phyloP scores from a whole-genome alignment of 2,888 invertebrate species.

The Ariolimax columbianus region DNA sequence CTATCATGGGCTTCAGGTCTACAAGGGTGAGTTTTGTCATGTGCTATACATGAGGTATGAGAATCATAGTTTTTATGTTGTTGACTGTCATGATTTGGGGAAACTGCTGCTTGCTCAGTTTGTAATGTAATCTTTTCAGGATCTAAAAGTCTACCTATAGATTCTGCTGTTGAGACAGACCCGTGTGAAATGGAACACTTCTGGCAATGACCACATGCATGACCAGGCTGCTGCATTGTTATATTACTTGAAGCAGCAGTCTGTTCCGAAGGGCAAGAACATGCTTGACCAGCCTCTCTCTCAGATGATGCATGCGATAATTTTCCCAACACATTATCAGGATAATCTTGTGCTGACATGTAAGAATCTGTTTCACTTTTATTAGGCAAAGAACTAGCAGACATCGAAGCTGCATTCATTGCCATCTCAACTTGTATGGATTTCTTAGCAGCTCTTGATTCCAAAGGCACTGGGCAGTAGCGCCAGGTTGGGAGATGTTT shows the following conservation, averaged over 20 bases:
- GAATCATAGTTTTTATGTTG: not conserved
- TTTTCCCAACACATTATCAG: not conserved
- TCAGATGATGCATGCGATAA: not conserved
- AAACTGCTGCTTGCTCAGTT: not conserved
- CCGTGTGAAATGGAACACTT: not conserved
- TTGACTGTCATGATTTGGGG: not conserved
- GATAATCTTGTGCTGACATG: not conserved
- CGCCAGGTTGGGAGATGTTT: conserved; percentile 80
- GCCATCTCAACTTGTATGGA: conserved; percentile 19
- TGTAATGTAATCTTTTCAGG: not conserved
- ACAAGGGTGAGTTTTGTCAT: not conserved
- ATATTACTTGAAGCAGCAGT: not conserved
- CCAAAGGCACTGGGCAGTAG: conserved; percentile 35
- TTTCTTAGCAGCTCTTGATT: conserved; percentile 28
- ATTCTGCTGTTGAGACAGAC: not conserved
- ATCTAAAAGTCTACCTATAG: not conserved
- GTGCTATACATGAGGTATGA: not conserved
- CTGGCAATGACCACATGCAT: not conserved
- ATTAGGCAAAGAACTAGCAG: not conserved
- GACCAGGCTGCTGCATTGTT: not conserved
- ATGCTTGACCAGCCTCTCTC: not conserved
- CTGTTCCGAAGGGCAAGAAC: not conserved
- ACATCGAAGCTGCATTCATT: conserved; percentile 19
- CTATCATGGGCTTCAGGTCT: not conserved
- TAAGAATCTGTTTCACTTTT: not conserved